Evolutionary conservation across 2,797 vertebrate species (phyloP).

Genomic region (Anguilla megastoma): DNA sequence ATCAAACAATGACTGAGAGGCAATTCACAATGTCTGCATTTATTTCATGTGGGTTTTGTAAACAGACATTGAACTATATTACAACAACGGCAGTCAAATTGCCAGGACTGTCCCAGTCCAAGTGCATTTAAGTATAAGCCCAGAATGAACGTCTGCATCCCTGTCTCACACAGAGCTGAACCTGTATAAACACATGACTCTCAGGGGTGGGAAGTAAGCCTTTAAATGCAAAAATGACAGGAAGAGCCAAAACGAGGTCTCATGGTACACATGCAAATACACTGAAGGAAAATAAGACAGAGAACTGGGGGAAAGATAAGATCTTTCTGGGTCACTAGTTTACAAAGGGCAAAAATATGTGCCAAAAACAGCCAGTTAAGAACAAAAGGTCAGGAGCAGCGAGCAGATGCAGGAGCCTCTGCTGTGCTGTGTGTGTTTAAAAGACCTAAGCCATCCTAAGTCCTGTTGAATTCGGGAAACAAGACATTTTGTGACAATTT

Average conservation of each 20-base stretch:
- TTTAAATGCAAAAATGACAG: background rate
- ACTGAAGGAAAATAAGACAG: conserved; percentile 6
- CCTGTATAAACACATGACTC: background rate
- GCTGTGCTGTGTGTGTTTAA: background rate
- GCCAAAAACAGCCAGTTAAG: background rate
- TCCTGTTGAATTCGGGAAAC: background rate
- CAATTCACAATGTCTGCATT: background rate
- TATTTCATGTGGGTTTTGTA: background rate
- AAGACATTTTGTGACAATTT: background rate
- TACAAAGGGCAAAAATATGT: background rate
- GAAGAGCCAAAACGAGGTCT: background rate
- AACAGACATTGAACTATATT: background rate
- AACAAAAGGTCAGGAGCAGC: conserved; percentile 5
- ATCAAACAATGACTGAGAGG: background rate
- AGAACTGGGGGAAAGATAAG: conserved; percentile 4
- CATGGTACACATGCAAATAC: background rate
- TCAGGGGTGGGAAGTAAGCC: background rate
- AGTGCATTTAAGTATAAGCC: background rate
- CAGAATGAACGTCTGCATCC: background rate
- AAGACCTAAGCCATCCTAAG: background rate
- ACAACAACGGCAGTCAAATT: background rate
- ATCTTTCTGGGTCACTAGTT: background rate
- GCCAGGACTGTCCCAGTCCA: too few species aligned
- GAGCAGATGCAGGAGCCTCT: background rate
- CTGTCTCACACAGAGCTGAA: background rate